Evolutionary conservation across 2,888 invertebrate species (phyloP).

Genomic region (Sepiola atlantica): DNA sequence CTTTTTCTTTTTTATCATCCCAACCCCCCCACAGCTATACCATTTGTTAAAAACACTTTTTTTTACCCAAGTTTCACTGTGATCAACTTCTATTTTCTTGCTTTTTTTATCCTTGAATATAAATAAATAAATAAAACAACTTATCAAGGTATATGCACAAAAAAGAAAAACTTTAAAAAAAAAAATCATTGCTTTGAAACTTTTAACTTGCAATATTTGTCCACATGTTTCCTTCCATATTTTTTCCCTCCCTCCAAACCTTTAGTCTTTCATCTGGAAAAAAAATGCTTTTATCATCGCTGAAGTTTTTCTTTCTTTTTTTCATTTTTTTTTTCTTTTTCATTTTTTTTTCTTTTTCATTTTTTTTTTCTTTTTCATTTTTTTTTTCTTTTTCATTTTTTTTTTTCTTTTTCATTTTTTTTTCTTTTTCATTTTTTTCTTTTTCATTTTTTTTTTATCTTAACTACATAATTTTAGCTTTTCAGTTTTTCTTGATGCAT

Average conservation of each 20-base stretch:
- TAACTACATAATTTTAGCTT: neutral
- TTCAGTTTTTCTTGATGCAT: neutral
- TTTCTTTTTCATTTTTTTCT: neutral
- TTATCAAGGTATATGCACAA: neutral
- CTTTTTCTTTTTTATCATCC: neutral
- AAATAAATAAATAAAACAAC: neutral
- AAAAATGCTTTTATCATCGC: neutral
- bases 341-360: too few species aligned
- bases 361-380: neutral
- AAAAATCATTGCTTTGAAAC: neutral
- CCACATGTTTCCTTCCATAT: neutral
- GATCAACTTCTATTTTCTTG: neutral
- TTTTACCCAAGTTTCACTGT: neutral
- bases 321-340: neutral
- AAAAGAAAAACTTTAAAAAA: neutral
- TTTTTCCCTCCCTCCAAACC: neutral
- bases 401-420: neutral
- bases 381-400: too few species aligned
- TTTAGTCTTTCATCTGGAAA: neutral
- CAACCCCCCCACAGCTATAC: neutral
- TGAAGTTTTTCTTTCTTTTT: too few species aligned
- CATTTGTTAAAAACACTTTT: neutral
- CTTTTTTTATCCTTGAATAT: slow-evolving; percentile 18
- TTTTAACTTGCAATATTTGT: slow-evolving; percentile 18
- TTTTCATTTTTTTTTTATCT: neutral